These are phyloP conservation scores for Zaprionus tsacasi DNA, from an alignment of 1,140 invertebrate genomes.

Conservation along the genomic window DNA sequence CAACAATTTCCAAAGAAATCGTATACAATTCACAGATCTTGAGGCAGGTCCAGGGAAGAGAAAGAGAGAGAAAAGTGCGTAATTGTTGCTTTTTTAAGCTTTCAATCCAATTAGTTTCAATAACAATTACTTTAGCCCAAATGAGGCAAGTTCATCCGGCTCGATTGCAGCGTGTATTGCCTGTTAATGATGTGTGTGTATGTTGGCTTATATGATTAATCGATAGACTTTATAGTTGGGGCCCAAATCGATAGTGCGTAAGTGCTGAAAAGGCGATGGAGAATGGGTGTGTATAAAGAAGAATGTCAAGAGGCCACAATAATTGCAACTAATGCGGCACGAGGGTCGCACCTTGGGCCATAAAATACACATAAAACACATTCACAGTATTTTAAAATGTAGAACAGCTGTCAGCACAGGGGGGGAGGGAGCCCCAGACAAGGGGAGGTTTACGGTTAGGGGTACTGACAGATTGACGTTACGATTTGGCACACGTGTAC, in stretches of 20 bases:
- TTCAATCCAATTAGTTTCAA: slow-evolving; percentile 72
- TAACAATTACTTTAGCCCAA: slow-evolving; percentile 57
- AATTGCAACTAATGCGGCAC: slow-evolving; percentile 77
- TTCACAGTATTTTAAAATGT: slow-evolving; percentile 25
- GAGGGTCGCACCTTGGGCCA: slow-evolving; percentile 76
- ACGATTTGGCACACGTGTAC: slow-evolving; percentile 33
- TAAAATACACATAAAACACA: slow-evolving; percentile 38
- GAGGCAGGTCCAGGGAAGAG: not conserved
- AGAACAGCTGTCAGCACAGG: slow-evolving; percentile 41
- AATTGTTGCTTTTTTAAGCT: slow-evolving; percentile 22
- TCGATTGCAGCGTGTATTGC: slow-evolving; percentile 30
- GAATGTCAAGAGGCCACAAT: slow-evolving; percentile 82
- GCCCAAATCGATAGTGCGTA: slow-evolving; percentile 56
- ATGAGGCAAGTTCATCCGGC: slow-evolving; percentile 63
- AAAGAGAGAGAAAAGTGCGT: slow-evolving; percentile 36
- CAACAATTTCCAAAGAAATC: slow-evolving; percentile 37
- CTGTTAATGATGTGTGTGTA: slow-evolving; percentile 44
- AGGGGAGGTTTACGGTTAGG: not conserved
- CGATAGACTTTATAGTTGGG: slow-evolving; percentile 55
- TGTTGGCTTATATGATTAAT: slow-evolving; percentile 43
- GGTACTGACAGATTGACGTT: not conserved
- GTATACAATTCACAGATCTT: slow-evolving; percentile 27
- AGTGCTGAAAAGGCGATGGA: slow-evolving; percentile 16
- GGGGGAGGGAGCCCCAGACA: not conserved
- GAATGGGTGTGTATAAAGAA: slow-evolving; percentile 59